Base-by-base conservation (phyloP, 2,888 invertebrate genomes). In the Pristionchus exspectatus region DNA sequence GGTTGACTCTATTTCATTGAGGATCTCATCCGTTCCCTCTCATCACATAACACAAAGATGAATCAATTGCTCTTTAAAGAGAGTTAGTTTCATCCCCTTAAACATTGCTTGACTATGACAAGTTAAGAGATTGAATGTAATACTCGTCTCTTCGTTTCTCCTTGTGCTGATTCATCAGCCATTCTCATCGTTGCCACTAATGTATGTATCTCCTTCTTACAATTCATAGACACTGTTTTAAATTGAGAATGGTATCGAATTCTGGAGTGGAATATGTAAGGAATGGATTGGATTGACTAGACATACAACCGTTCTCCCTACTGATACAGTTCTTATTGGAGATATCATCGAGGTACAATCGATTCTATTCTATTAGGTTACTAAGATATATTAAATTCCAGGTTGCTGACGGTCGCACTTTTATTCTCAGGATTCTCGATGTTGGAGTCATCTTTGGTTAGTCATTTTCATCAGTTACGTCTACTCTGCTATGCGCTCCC, bases 361-460 rank as follows among this genome's bases (percentile, higher is more conserved):
- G 9, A 27, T 0, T 7, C 16, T 14, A n/a, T n/a, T 16, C 30
- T n/a, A 27, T 30, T n/a, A 14, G 2, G 7, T 5, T 27, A 14
- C 10, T 50, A 50, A 38, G 38, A 27, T 69, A 24, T 27, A 69
- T 69, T n/a, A 10, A 50, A 69, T 69, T 74, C 2, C 3, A 77
- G 77, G 30, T 33, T 12, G 18, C 33, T 16, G n/a, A 30, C 2
- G 24, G 77, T 24, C 38, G 77, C 2, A 44, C 44, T 5, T 24
- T 50, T 7, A 44, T 84, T 10, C 27, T 84, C 10, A 54, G 84
- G 30, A 84, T 84, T 56, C 54, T 84, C 56, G 84, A 84, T 59
- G 84, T 84, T 14, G 84, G 56, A 56, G 84, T 84, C 16, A 54
- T 84, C 30, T 84, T 84, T 30, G 84, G 77, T 77, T 21, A 44